phyloP scores from a whole-genome alignment of 2,113 vertebrate species.

The Lethenteron reissneri region DNA sequence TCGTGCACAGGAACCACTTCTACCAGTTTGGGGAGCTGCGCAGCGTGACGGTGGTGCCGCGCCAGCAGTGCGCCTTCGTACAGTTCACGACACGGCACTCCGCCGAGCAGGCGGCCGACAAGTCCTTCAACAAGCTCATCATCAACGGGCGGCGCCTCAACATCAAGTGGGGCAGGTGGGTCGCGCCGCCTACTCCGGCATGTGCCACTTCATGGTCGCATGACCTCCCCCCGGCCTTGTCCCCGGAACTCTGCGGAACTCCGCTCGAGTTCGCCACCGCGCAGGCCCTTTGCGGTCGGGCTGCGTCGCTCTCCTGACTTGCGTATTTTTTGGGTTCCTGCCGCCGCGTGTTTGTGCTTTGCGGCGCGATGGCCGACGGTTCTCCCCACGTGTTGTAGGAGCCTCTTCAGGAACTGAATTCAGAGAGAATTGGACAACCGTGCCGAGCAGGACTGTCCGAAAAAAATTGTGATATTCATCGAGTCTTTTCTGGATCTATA shows the following conservation, averaged over 20 bases:
- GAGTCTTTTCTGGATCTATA: no score
- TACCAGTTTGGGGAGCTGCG: constrained; percentile 96
- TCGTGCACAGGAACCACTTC: constrained; percentile 51
- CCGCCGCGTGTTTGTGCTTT: neutral
- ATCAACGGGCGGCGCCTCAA: constrained; percentile 81
- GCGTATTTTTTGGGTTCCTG: neutral
- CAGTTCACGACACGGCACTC: constrained; percentile 79
- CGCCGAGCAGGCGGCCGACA: constrained; percentile 77
- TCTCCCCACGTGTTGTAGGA: no score
- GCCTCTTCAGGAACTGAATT: no score
- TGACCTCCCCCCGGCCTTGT: no score
- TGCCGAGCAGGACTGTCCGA: no score
- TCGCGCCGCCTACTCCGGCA: neutral
- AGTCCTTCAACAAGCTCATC: constrained; percentile 95
- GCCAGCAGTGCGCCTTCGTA: constrained; percentile 93
- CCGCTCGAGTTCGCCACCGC: no score
- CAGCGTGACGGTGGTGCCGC: constrained; percentile 74
- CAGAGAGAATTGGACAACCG: no score
- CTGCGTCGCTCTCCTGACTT: neutral
- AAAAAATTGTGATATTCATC: no score
- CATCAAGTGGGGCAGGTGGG: constrained; percentile 93
- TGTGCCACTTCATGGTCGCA: no score
- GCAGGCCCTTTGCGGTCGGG: no score
- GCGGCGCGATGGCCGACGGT: no score
- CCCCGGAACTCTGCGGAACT: no score